These are phyloP conservation scores for Yponomeuta plumbellus DNA, from an alignment of 2,888 invertebrate species.

Conservation along the genomic window DNA sequence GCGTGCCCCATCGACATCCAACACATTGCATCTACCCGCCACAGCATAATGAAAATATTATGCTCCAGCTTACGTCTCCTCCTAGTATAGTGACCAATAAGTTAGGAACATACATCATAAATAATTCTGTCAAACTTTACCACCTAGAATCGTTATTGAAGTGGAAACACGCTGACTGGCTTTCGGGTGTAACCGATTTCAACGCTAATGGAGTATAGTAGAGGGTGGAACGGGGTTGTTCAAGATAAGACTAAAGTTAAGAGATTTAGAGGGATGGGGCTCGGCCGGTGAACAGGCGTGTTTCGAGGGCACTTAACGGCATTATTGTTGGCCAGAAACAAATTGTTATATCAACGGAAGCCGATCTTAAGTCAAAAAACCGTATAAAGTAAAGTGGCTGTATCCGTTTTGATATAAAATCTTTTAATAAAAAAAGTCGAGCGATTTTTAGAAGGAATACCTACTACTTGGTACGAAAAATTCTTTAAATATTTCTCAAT, in stretches of 20 bases:
- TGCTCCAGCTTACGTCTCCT: neutral
- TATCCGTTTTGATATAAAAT: conserved; percentile 7
- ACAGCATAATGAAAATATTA: conserved; percentile 4
- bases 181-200: conserved; percentile 3
- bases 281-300: neutral
- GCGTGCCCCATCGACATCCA: conserved; percentile 5
- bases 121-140: neutral
- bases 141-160: conserved; percentile 1
- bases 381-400: conserved; percentile 7
- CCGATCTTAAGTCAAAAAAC: neutral
- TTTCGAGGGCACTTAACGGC: conserved; percentile 6
- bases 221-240: neutral
- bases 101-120: neutral
- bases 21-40: neutral
- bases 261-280: conserved; percentile 4
- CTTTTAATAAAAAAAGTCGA: neutral
- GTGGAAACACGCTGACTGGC: conserved; percentile 10
- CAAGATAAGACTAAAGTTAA: conserved; percentile 4
- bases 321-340: conserved; percentile 1
- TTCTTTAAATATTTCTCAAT: neutral
- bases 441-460: neutral
- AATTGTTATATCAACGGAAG: conserved; percentile 7
- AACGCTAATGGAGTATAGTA: conserved; percentile 7
- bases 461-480: neutral
- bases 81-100: neutral